Percentiles rank a stretch among this genome's conserved stretches.
Evolutionary conservation across 2,797 vertebrate species (phyloP).

Genomic region (Cottoperca gobio): DNA sequence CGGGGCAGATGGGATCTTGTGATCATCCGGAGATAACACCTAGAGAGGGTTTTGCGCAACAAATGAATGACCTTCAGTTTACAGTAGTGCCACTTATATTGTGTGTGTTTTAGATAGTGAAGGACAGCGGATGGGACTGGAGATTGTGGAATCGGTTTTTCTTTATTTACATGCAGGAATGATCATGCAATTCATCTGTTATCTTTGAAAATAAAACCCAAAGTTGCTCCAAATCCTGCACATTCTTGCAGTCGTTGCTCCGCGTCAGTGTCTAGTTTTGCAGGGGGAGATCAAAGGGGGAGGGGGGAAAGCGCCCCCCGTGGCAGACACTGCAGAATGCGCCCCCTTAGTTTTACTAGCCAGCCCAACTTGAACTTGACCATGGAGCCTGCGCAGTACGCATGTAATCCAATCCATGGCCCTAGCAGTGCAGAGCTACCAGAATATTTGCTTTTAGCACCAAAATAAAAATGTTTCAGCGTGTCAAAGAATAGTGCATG

Average conservation of each 20-base stretch:
- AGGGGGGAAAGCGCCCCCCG: conserved; percentile 56
- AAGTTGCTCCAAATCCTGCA: not conserved
- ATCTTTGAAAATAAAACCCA: not conserved
- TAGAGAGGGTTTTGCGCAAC: conserved; percentile 73
- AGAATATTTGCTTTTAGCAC: conserved; percentile 37
- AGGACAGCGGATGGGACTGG: conserved; percentile 57
- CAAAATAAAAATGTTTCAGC: conserved; percentile 8
- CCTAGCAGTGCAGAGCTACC: conserved; percentile 30
- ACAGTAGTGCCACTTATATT: conserved; percentile 80
- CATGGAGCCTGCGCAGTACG: conserved; percentile 79
- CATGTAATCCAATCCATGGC: conserved; percentile 63
- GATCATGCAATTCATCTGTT: not conserved
- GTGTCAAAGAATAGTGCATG: conserved; percentile 3
- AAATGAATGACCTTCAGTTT: conserved; percentile 70
- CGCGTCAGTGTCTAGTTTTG: conserved; percentile 52
- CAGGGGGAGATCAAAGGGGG: conserved; percentile 67
- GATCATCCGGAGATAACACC: conserved; percentile 77
- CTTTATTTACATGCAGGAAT: not conserved
- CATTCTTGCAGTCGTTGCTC: conserved; percentile 30
- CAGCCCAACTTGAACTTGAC: conserved; percentile 87
- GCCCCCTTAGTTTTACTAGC: conserved; percentile 80
- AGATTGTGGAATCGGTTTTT: not conserved
- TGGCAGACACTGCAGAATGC: conserved; percentile 76
- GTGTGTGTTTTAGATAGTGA: conserved; percentile 79
- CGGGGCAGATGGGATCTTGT: conserved; percentile 73